Evolutionary conservation across 2,113 vertebrate genomes (phyloP), one percentile per base, ranked within the genome.

Genomic region (Entelurus aequoreus): DNA sequence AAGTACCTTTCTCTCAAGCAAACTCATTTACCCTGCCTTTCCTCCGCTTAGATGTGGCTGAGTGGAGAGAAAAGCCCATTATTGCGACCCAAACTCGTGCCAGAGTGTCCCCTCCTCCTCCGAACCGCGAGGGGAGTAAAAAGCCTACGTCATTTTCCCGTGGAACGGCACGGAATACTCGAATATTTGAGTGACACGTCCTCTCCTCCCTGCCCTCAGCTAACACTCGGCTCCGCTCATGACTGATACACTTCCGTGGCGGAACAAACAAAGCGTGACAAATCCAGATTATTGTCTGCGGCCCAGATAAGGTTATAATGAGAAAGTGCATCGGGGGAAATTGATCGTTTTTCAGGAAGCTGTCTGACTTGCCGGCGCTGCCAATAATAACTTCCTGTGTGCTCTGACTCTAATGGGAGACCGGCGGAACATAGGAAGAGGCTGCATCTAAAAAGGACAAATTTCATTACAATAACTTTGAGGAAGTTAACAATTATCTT

Each of bases 221-320:
- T 67, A 68, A 74, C 75, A 48, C 51, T 47, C 36, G 67, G 62
- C 73, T 65, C 53, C 47, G 60, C 76, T 75, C 62, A 42, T 78
- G 85, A 88, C 81, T 83, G 86, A 87, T 84, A 81, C 77, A 81
- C 81, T 85, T 87, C 79, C 78, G 80, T 47, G 65, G 83, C 66
- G 77, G 82, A 86, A 84, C 85, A 88, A 88, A 88, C 88, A 89
- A 84, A 86, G 86, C 87, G 85, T 86, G 81, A 87, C 86, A 88
- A 89, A 88, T 89, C 84, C 88, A 86, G 86, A 90, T 86, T 83
- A 89, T 86, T 86, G 87, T 89, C 85, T 87, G 82, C 69, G 78
- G 83, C 82, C 66, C 76, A 77, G 86, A 87, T 87, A 87, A 87
- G 85, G 86, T 84, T 83, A 84, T 87, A 89, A 89, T 86, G 85